Evolutionary conservation across 2,888 invertebrate genomes (phyloP), one percentile per base, ranked within the genome.

Genomic region (Salpingus planirostris): DNA sequence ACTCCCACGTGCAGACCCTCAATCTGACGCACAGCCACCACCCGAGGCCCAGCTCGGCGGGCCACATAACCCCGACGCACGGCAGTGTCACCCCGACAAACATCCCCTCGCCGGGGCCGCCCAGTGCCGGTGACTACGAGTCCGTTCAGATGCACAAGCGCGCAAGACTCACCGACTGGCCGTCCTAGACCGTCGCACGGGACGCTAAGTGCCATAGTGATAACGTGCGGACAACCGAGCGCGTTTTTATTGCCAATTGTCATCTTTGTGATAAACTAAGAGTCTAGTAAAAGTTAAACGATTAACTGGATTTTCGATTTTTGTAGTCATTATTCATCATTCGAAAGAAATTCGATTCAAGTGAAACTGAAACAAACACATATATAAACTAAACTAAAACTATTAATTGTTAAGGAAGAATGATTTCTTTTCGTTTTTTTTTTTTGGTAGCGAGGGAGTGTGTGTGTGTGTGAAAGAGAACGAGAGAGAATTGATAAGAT

Each of bases 151-250:
- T 74, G 50, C 71, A 83, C 66, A 93, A 93, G 69, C 78, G 91
- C 62, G 80, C 87, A 56, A 80, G 92, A 66, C 79, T 92, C 61
- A 74, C 76, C 33, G 92, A 92, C 62, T 93, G 93, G 92, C 79
- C 84, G 65, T 85, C 88, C 80, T 88, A 87, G 85, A 68, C 37
- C 25, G 29, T 29, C 46, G 37, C 48, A 47, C 43, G 44, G 49
- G 50, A 57, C 58, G 55, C 51, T 50, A 50, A 62, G 62, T 63
- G 62, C 62, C 63, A 63, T 63, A 64, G 62, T 62, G 60, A 60
- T 61, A 58, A 54, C 50, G 55, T 53, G 55, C 52, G 55, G 52
- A 49, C 50, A 47, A 57, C 55, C 51, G 54, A 57, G 49, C 46
- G 55, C 54, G 57, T 55, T 58, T 55, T 52, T 55, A 57, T 62